Evolutionary conservation across 2,113 vertebrate species (phyloP).

Genomic region (Lophotis ruficrista): DNA sequence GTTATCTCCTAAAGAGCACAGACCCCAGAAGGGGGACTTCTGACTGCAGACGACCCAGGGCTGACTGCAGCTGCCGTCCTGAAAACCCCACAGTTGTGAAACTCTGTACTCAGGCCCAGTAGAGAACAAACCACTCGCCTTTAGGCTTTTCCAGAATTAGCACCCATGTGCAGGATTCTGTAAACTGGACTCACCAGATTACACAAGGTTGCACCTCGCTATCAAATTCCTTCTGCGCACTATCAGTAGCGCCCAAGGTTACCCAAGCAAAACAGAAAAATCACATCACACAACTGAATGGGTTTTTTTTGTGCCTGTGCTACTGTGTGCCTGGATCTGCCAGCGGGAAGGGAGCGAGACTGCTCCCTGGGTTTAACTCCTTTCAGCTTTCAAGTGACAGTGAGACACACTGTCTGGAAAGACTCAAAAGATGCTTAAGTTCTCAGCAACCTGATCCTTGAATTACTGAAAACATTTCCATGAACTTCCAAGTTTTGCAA

Average conservation of each 20-base stretch:
- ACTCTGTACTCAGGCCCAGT: background rate
- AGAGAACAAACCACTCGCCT: fast-evolving
- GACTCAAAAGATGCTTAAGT: background rate
- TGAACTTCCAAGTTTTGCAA: background rate
- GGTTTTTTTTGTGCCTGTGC: fast-evolving
- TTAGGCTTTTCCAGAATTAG: background rate
- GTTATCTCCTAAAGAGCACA: background rate
- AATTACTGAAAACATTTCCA: background rate
- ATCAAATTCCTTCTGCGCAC: fast-evolving
- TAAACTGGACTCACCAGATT: fast-evolving
- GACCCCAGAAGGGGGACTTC: fast-evolving
- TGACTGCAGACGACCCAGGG: background rate
- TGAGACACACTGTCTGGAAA: background rate
- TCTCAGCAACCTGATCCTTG: background rate
- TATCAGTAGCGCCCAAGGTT: background rate
- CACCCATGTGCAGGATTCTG: fast-evolving
- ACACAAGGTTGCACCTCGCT: background rate
- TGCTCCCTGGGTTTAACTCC: background rate
- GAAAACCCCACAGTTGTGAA: background rate
- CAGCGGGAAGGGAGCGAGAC: fast-evolving
- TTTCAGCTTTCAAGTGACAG: background rate
- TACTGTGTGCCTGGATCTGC: too few relatives aligned
- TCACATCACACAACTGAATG: fast-evolving
- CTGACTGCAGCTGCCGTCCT: background rate
- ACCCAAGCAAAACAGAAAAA: background rate